Percentiles rank a stretch among this genome's conserved stretches.
phyloP scores from a whole-genome alignment of 1,140 invertebrate species.

The Leptinotarsa defecta region DNA sequence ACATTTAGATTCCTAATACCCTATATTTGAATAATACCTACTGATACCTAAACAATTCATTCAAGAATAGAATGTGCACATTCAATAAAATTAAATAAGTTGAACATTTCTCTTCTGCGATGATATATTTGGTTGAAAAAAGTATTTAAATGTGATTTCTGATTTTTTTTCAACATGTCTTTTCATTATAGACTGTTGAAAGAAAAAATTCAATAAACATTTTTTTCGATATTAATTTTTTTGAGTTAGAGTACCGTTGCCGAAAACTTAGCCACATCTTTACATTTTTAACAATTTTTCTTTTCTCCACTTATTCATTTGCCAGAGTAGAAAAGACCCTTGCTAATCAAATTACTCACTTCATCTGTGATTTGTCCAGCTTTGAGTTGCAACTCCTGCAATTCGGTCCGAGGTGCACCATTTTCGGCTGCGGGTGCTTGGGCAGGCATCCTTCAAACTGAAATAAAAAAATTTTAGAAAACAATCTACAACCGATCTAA shows the following conservation, averaged over 20 bases:
- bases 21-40: neutral
- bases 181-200: neutral
- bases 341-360: slow-evolving; percentile 59
- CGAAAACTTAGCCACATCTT: neutral
- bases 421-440: slow-evolving; percentile 66
- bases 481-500: neutral
- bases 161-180: neutral
- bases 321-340: slow-evolving; percentile 6
- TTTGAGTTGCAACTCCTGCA: slow-evolving; percentile 88
- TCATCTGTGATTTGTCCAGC: slow-evolving; percentile 89
- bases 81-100: no score
- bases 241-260: neutral
- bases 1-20: no score
- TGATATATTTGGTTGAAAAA: no score
- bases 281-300: no score
- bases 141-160: no score
- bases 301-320: neutral
- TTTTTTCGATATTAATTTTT: neutral
- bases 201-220: neutral
- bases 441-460: slow-evolving; percentile 59
- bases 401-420: slow-evolving; percentile 80
- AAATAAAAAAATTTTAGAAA: neutral
- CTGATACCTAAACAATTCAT: no score
- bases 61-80: no score
- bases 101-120: no score